Conservation (phyloP, 1,140 invertebrate genomes). For the Drosophila nasuta region DNA sequence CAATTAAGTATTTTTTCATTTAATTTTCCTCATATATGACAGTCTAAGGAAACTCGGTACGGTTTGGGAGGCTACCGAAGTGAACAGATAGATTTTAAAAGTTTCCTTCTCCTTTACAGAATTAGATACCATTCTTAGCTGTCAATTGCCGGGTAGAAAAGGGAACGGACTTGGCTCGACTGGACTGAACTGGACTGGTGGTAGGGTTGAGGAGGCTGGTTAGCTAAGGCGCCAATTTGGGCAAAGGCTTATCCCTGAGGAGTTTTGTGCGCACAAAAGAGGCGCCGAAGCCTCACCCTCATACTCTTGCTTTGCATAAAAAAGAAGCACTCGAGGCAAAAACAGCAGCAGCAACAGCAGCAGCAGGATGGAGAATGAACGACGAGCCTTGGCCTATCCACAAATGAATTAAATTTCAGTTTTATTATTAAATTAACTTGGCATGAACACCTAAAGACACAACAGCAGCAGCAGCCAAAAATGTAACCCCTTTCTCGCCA, state of each 20-base stretch:
- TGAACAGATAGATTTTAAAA: too few relatives aligned
- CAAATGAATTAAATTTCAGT: constrained; percentile 84
- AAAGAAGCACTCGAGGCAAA: constrained; percentile 38
- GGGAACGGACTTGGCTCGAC: not conserved
- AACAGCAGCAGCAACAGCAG: not conserved
- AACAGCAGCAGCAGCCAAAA: constrained; percentile 54
- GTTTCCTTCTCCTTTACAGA: too few relatives aligned
- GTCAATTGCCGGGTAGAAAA: too few relatives aligned
- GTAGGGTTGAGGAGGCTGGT: not conserved
- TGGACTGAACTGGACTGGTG: not conserved
- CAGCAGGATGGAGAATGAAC: not conserved
- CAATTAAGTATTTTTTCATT: too few relatives aligned
- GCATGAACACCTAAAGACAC: constrained; percentile 84
- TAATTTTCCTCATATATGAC: too few relatives aligned
- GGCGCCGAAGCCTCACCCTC: not conserved
- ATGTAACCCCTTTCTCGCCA: constrained; percentile 64
- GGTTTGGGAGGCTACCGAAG: too few relatives aligned
- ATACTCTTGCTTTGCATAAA: constrained; percentile 1
- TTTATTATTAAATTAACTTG: constrained; percentile 85
- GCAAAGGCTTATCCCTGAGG: constrained; percentile 62
- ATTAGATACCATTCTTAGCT: too few relatives aligned
- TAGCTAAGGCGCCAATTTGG: constrained; percentile 45
- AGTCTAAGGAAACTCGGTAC: too few relatives aligned
- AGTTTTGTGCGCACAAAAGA: constrained; percentile 52
- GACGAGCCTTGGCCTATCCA: constrained; percentile 69